phyloP scores from a whole-genome alignment of 1,140 invertebrate species.

The Calephelis nemesis region DNA sequence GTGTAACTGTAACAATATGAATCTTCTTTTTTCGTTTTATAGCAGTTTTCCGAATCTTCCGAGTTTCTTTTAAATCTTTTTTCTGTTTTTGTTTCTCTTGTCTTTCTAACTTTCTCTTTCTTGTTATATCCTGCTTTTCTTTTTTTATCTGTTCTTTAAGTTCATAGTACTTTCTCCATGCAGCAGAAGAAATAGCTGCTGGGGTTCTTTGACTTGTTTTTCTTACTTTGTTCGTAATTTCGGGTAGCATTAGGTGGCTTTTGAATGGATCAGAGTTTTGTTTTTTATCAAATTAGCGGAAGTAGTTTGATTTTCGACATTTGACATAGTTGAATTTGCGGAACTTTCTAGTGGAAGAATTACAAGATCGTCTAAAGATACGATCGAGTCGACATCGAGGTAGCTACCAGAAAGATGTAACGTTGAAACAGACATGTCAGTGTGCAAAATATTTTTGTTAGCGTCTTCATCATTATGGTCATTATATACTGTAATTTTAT shows the following conservation, averaged over 20 bases:
- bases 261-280: conserved; percentile 21
- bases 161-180: conserved; percentile 32
- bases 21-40: conserved; percentile 24
- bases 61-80: conserved; percentile 7
- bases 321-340: not conserved
- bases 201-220: conserved; percentile 27
- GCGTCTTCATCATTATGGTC: not conserved
- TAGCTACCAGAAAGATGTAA: conserved; percentile 19
- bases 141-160: conserved; percentile 27
- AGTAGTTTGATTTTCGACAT: not conserved
- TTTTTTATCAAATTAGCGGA: not conserved
- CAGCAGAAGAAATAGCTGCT: conserved; percentile 30
- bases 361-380: conserved; percentile 21
- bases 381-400: conserved; percentile 4
- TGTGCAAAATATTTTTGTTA: conserved; percentile 15
- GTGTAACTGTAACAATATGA: conserved; percentile 9
- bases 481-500: not conserved
- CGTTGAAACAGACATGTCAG: conserved; percentile 19
- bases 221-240: conserved; percentile 25
- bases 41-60: conserved; percentile 24
- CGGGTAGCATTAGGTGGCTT: conserved; percentile 14
- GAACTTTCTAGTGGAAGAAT: conserved; percentile 17
- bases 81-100: conserved; percentile 21
- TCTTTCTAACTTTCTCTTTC: conserved; percentile 28
- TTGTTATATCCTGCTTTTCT: conserved; percentile 26